Evolutionary conservation across 2,797 vertebrate genomes (phyloP).

Genomic region (Lerista edwardsae): DNA sequence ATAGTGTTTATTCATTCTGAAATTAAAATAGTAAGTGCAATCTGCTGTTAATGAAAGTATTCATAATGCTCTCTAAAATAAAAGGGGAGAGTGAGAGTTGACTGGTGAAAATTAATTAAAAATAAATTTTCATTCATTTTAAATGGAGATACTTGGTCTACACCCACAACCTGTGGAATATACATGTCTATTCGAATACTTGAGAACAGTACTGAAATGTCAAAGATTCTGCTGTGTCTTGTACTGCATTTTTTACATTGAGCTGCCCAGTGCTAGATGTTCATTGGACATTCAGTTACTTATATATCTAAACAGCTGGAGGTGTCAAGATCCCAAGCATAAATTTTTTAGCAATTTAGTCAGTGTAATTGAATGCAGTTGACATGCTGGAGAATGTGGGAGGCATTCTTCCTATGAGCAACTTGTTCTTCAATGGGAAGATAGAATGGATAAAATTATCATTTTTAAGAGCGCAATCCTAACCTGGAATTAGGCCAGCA

Average conservation of each 20-base stretch:
- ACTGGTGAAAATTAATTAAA: not conserved
- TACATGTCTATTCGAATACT: not conserved
- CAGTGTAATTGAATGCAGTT: conserved; percentile 19
- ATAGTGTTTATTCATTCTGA: conserved; percentile 1
- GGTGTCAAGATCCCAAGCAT: conserved; percentile 7
- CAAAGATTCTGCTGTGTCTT: not conserved
- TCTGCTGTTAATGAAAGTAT: not conserved
- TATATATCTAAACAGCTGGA: conserved; percentile 7
- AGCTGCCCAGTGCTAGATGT: not conserved
- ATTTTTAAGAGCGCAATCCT: too few relatives aligned
- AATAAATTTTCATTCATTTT: not conserved
- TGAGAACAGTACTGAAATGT: not conserved
- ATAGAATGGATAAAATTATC: not conserved
- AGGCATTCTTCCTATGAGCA: not conserved
- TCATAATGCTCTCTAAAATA: not conserved
- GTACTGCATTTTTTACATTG: not conserved
- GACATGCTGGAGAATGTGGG: not conserved
- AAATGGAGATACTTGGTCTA: not conserved
- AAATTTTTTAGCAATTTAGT: conserved; percentile 5
- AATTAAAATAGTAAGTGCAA: conserved; percentile 20
- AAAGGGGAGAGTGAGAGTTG: not conserved
- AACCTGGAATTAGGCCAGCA: too few relatives aligned
- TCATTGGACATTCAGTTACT: not conserved
- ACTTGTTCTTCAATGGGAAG: conserved; percentile 13
- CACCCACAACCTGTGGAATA: not conserved